phyloP scores from a whole-genome alignment of 2,797 vertebrate species.

The Acomys russatus region DNA sequence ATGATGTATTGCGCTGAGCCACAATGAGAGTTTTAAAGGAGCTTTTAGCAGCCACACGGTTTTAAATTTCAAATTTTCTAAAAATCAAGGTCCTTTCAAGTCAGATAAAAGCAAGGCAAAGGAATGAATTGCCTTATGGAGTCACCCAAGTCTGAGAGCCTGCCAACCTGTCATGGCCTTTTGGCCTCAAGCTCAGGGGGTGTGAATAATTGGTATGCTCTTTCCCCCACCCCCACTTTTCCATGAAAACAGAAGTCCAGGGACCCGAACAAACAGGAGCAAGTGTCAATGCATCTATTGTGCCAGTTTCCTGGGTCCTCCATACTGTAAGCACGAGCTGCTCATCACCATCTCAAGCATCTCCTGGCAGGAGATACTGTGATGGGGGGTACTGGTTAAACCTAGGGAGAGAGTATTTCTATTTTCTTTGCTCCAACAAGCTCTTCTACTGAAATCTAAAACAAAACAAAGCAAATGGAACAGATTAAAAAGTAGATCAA shows the following conservation, averaged over 20 bases:
- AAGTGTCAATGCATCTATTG: not conserved
- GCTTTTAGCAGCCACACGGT: slow-evolving; percentile 76
- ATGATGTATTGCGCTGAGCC: slow-evolving; percentile 87
- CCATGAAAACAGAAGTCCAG: not conserved
- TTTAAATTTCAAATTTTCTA: slow-evolving; percentile 80
- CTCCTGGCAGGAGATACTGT: not conserved
- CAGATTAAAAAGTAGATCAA: not conserved
- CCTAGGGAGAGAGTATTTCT: not conserved
- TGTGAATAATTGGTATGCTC: not conserved
- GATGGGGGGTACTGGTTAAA: not conserved
- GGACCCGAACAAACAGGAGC: not conserved
- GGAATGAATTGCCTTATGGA: slow-evolving; percentile 62
- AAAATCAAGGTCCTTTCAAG: slow-evolving; percentile 80
- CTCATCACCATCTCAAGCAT: not conserved
- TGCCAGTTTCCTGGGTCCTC: not conserved
- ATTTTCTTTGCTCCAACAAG: slow-evolving; percentile 40
- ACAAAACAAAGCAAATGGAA: slow-evolving; percentile 25
- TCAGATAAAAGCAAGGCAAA: slow-evolving; percentile 74
- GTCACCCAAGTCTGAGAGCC: slow-evolving; percentile 31
- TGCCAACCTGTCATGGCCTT: not conserved
- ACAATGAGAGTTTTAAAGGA: slow-evolving; percentile 84
- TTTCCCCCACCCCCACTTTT: not conserved
- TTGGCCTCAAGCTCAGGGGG: slow-evolving; percentile 58
- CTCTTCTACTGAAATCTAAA: slow-evolving; percentile 26
- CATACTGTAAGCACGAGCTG: accelerated